Percentiles rank a stretch among this genome's conserved stretches.
Conservation (phyloP, 2,797 vertebrate species). For the Acridotheres tristis region DNA sequence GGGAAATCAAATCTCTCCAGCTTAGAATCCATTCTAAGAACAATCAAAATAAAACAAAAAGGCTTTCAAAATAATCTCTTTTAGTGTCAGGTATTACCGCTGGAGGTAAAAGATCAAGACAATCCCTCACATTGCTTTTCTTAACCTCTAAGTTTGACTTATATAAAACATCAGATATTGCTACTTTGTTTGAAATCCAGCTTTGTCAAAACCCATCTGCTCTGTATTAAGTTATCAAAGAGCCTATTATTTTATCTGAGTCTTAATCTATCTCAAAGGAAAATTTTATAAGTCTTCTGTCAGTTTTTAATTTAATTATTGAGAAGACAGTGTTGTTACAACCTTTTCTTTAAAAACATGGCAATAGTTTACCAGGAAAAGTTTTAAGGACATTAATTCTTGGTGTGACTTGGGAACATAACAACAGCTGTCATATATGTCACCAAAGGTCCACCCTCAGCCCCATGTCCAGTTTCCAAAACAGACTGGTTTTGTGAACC, state of each 20-base stretch:
- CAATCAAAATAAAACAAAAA: background rate
- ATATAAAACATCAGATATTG: background rate
- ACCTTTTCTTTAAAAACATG: background rate
- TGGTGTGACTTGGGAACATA: background rate
- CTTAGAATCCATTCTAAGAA: background rate
- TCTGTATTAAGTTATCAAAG: conserved; percentile 5
- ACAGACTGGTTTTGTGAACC: background rate
- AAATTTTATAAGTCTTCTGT: background rate
- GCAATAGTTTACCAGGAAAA: background rate
- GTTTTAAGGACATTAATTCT: background rate
- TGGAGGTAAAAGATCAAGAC: background rate
- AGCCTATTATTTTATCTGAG: background rate
- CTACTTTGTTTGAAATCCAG: background rate
- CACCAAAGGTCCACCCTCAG: background rate
- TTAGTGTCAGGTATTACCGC: background rate
- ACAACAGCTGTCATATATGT: accelerated
- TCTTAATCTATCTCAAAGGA: background rate
- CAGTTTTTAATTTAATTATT: background rate
- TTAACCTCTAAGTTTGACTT: background rate
- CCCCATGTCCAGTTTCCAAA: background rate
- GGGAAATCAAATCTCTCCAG: background rate
- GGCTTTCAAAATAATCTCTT: background rate
- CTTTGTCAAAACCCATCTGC: background rate
- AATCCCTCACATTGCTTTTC: background rate
- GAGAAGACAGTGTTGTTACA: background rate